These are phyloP conservation scores for Lepidurus arcticus DNA, from an alignment of 1,140 invertebrate species.

Conservation along the genomic window DNA sequence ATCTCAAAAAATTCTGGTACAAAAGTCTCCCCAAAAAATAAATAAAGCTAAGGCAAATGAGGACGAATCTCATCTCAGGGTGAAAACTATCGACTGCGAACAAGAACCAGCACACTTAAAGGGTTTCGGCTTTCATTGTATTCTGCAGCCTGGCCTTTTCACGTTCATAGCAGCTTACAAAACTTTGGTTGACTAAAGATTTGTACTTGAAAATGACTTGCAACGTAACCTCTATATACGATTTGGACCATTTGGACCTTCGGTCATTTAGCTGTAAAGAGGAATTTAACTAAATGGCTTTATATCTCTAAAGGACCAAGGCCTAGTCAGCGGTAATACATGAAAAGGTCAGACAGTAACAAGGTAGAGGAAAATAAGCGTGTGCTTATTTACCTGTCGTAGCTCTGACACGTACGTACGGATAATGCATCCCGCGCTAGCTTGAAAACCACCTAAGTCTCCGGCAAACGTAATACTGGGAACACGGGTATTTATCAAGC, in stretches of 20 bases:
- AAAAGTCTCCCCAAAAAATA: no score
- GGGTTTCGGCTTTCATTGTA: no score
- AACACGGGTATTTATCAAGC: neutral
- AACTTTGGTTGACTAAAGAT: no score
- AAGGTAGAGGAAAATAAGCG: neutral
- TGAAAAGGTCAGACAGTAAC: neutral
- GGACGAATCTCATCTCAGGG: no score
- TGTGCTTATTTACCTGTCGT: neutral
- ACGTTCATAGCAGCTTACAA: no score
- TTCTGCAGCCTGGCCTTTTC: no score
- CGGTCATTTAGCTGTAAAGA: neutral
- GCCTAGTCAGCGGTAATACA: neutral
- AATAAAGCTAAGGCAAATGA: no score
- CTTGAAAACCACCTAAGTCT: slow-evolving; percentile 4
- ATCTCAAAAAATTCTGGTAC: no score
- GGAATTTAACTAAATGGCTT: neutral
- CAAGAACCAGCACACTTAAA: no score
- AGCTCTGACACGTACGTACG: neutral
- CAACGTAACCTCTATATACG: no score
- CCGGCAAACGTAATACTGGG: neutral
- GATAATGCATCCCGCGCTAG: neutral
- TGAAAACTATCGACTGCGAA: no score
- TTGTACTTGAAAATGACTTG: no score
- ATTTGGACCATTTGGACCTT: neutral
- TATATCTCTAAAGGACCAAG: neutral